Evolutionary conservation across 1,140 invertebrate species (phyloP), one percentile per base, ranked within the genome.

Genomic region (Drosophila parvula): DNA sequence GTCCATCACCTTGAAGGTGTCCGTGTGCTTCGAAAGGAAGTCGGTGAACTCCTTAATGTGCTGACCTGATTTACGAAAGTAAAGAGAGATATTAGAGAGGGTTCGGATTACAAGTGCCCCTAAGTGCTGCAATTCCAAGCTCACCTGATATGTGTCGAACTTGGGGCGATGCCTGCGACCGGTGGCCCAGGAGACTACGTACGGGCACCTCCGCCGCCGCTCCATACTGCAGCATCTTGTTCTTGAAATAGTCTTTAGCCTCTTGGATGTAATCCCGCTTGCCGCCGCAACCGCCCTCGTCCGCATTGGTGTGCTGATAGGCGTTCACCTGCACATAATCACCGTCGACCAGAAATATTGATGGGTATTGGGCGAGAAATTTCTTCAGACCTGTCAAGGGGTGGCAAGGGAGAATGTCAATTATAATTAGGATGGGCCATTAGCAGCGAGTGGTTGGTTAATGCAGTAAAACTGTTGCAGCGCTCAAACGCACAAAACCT

Each of bases 1-100:
- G 57, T 98, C 97, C n/a, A 95, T 94, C 7, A 98, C 96, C 58
- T 96, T 94, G 92, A 99, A 99, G 47, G 96, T 95, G 62, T 98
- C 96, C 0, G 96, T 95, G 92, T 97, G 97, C 86, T 96, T 96
- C 38, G 94, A 81, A 1, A 99, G 93, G 92, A 99, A 99, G 61
- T 98, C 97, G 74, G 95, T 95, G 90, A 99, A 99, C 92, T 99
- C 98, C 91, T 96, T 97, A 75, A 98, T 96, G 89, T 98, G 97
- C 91, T 98, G 97, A 28, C 96, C 96, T 92, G 51, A 22, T 16
- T 51, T n/a, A 8, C 1, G 12, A 14, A 22, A 34, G 22, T 11
- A 0, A 12, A 0, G n/a, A 22, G 4, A 14, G 41, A 10, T n/a
- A 36, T 32, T 34, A 53, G 2, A 11, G 0, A 16, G 14, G 3